phyloP scores from a whole-genome alignment of 2,797 vertebrate genomes.

The Urosaurus nigricauda region DNA sequence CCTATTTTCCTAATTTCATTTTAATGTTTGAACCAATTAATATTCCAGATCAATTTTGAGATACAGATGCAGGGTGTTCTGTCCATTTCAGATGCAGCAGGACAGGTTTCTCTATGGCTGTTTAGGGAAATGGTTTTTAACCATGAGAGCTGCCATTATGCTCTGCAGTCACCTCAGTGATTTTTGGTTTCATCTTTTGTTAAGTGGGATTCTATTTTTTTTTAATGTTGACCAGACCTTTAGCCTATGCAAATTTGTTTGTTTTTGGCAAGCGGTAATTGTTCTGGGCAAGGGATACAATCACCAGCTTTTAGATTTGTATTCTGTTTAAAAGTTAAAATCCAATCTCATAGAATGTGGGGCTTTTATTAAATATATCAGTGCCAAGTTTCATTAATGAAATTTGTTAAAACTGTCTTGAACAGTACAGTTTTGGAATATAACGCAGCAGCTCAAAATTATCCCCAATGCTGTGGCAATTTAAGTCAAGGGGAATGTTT shows the following conservation, averaged over 20 bases:
- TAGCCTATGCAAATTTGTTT: neutral
- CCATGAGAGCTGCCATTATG: neutral
- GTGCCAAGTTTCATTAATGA: neutral
- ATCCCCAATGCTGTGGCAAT: too few species aligned
- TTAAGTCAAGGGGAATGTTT: neutral
- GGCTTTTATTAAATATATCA: neutral
- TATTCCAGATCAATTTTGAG: neutral
- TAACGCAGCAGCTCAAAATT: neutral
- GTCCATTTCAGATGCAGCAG: neutral
- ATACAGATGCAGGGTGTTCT: neutral
- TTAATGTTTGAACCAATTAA: neutral
- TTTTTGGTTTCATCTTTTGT: neutral
- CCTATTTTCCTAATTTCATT: neutral
- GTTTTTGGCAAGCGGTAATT: neutral
- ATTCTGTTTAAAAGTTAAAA: constrained; percentile 26
- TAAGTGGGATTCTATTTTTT: neutral
- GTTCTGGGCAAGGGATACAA: neutral
- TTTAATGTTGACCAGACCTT: neutral
- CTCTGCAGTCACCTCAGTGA: neutral
- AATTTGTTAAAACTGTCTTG: neutral
- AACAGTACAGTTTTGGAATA: neutral
- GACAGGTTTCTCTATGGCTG: neutral
- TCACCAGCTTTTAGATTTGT: neutral
- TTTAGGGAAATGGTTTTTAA: neutral
- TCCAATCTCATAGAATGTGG: neutral